Base-by-base conservation (phyloP, 2,888 invertebrate genomes). In the Plutella xylostella region DNA sequence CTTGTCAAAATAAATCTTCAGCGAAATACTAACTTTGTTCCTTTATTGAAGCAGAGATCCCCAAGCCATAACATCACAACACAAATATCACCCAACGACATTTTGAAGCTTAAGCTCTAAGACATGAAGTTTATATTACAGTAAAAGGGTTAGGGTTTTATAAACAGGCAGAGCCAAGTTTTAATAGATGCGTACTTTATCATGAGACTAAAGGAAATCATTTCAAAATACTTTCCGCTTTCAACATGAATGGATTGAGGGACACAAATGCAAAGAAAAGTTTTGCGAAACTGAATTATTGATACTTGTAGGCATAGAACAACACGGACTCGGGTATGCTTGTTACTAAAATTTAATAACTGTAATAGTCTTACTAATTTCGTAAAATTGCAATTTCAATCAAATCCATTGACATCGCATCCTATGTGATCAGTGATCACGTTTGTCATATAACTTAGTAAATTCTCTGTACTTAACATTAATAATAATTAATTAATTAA, bases 1-100 rank as follows among this genome's bases (percentile, higher is more conserved):
- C 68, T 56, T 72, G 78, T 78, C 78, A 60, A 53, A 59, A 68
- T 80, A 76, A 80, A 79, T 79, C 66, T 59, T 57, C 54, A 56
- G 60, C 68, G 68, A 73, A 76, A 72, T 76, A 70, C 67, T 64
- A 73, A 75, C 65, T 75, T 68, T 63, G 52, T 56, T 52, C 63
- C 55, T 72, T 73, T 72, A 71, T 65, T 55, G 61, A 34, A 33
- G 53, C 60, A 41, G 38, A 15, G 15, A 14, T 20, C 12, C 33
- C 9, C n/a, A 11, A 15, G 28, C 20, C 41, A 47, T 4, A 33
- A 44, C 55, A 57, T 38, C 45, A 14, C 19, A 54, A 52, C 46
- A 37, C 6, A 34, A 49, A 30, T 1, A 41, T 34, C 19, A 33
- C 15, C 20, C 34, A 37, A 14, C 31, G n/a, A 40, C n/a, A 30